These are phyloP conservation scores for Lineus longissimus DNA, from an alignment of 1,140 invertebrate species.

Conservation along the genomic window DNA sequence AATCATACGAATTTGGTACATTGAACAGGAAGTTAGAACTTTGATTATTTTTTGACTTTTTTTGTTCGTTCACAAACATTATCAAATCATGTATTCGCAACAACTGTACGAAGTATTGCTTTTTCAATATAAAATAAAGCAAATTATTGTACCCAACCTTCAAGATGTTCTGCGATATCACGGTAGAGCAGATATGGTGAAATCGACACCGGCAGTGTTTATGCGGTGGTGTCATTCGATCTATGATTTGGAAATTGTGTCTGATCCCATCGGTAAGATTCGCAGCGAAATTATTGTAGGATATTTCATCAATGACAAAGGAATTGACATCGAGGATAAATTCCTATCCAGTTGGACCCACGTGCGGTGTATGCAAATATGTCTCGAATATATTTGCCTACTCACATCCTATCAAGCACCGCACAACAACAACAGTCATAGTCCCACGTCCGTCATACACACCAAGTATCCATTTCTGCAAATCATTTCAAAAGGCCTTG, in stretches of 20 bases:
- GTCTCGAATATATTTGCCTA: constrained; percentile 1
- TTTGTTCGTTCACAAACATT: too few species aligned
- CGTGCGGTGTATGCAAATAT: not conserved
- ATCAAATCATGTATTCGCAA: constrained; percentile 1
- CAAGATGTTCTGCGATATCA: not conserved
- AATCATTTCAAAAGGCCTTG: not conserved
- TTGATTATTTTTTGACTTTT: too few species aligned
- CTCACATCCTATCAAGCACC: not conserved
- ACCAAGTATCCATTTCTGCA: not conserved
- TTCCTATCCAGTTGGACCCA: not conserved
- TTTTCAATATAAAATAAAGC: constrained; percentile 1
- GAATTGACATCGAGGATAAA: not conserved
- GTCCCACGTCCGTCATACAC: not conserved
- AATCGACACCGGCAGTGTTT: not conserved
- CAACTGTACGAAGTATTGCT: not conserved
- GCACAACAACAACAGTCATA: not conserved
- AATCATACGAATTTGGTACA: not conserved
- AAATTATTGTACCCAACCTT: not conserved
- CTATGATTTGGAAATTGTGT: not conserved
- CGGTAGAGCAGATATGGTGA: not conserved
- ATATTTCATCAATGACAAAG: not conserved
- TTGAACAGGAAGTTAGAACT: not conserved
- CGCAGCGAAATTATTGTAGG: not conserved
- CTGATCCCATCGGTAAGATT: not conserved
- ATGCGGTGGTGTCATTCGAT: not conserved